These are phyloP conservation scores for Litoditis marina DNA, from an alignment of 2,888 invertebrate species.

Conservation along the genomic window DNA sequence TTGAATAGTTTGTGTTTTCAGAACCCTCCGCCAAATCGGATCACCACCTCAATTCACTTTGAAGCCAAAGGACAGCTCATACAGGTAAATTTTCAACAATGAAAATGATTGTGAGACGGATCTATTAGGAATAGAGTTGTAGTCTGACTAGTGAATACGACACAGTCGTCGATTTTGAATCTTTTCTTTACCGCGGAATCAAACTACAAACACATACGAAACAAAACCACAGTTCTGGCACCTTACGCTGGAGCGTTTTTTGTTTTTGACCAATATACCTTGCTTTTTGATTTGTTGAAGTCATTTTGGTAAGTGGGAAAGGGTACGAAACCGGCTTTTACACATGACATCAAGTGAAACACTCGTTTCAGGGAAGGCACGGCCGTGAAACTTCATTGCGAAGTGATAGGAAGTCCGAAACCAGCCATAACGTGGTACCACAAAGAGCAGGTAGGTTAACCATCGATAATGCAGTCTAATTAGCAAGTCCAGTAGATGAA, in stretches of 20 bases:
- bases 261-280: not conserved
- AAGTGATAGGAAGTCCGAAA: conserved; percentile 36
- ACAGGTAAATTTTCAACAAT: conserved; percentile 4
- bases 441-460: conserved; percentile 20
- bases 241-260: not conserved
- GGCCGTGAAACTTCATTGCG: conserved; percentile 37
- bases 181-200: too few species aligned
- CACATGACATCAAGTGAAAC: too few species aligned
- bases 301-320: too few species aligned
- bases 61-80: conserved; percentile 31
- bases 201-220: too few species aligned
- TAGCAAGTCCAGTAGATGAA: too few species aligned
- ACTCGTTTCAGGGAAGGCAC: conserved; percentile 26
- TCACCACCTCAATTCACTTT: conserved; percentile 30
- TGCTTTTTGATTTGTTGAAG: not conserved
- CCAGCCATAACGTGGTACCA: conserved; percentile 30
- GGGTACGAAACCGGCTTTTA: too few species aligned
- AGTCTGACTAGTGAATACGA: too few species aligned
- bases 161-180: too few species aligned
- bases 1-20: too few species aligned
- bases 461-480: too few species aligned
- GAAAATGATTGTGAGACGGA: not conserved
- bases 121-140: too few species aligned
- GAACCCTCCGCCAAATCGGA: conserved; percentile 18
- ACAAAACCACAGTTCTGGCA: too few species aligned